These are phyloP conservation scores for Staurois parvus DNA, from an alignment of 2,797 vertebrate genomes.

Conservation along the genomic window DNA sequence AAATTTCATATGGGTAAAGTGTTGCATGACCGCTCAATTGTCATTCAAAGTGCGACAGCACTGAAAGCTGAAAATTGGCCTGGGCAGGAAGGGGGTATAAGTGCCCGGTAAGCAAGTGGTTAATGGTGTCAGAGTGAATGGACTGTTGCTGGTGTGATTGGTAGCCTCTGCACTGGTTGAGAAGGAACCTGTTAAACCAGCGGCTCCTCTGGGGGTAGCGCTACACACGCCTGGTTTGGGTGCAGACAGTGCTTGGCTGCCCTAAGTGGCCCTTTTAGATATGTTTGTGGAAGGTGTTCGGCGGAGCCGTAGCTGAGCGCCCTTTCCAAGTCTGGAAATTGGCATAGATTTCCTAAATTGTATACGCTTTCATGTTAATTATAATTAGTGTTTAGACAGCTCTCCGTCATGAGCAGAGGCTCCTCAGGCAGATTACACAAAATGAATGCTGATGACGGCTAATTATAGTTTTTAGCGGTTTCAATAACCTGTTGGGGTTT, in stretches of 20 bases:
- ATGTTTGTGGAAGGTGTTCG: background rate
- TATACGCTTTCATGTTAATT: constrained; percentile 34
- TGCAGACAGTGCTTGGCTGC: background rate
- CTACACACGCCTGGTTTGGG: too few species aligned
- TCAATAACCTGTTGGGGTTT: constrained; percentile 3
- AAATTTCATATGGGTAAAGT: too few species aligned
- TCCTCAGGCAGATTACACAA: background rate
- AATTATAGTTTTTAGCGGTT: constrained; percentile 27
- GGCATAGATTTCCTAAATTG: constrained; percentile 17
- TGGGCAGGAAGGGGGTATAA: too few species aligned
- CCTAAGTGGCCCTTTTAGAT: background rate
- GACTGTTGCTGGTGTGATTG: too few species aligned
- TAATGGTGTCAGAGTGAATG: too few species aligned
- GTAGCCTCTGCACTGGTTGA: too few species aligned
- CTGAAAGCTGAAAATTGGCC: too few species aligned
- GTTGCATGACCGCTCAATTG: too few species aligned
- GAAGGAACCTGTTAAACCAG: too few species aligned
- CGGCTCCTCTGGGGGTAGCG: too few species aligned
- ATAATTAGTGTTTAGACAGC: constrained; percentile 23
- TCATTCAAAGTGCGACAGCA: too few species aligned
- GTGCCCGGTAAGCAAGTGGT: too few species aligned
- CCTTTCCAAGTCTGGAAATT: background rate
- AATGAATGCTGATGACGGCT: constrained; percentile 24
- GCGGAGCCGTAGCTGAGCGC: background rate
- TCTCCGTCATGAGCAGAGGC: constrained; percentile 7